Percentiles rank a stretch among this genome's conserved stretches.
These are phyloP conservation scores for Probosciger aterrimus DNA, from an alignment of 2,113 vertebrate species.

Conservation along the genomic window DNA sequence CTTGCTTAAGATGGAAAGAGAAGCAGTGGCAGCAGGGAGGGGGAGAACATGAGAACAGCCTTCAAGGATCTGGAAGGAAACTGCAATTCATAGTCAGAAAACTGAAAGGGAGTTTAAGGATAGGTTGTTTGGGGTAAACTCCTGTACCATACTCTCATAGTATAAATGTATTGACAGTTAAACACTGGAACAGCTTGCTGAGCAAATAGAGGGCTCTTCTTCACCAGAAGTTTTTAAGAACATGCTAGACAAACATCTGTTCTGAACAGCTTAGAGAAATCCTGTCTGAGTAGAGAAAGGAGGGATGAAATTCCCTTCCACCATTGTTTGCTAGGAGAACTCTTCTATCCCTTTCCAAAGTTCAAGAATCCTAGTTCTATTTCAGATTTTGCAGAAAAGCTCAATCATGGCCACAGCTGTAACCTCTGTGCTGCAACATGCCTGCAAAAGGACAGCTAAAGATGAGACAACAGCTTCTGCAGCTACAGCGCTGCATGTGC, in stretches of 20 bases:
- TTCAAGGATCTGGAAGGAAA: not conserved
- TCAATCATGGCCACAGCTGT: not conserved
- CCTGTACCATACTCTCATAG: not conserved
- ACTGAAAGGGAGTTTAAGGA: not conserved
- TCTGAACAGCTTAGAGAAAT: slow-evolving; percentile 45
- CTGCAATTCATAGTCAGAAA: not conserved
- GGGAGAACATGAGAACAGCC: not conserved
- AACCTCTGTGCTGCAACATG: not conserved
- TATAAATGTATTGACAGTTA: not conserved
- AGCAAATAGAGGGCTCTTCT: not conserved
- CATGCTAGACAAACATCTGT: slow-evolving; percentile 38
- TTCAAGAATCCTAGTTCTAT: not conserved
- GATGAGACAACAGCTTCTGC: not conserved
- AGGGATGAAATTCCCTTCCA: not conserved
- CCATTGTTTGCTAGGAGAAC: not conserved
- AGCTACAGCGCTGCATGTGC: not conserved
- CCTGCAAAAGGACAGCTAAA: not conserved
- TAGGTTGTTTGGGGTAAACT: not conserved
- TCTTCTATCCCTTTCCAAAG: not conserved
- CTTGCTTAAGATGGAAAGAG: not conserved
- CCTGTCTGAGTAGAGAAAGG: slow-evolving; percentile 12
- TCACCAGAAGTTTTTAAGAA: slow-evolving; percentile 33
- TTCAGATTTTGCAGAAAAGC: not conserved
- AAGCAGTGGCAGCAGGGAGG: not conserved
- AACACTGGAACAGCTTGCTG: slow-evolving; percentile 23